Base-by-base conservation (phyloP, 2,888 invertebrate species). In the Athalia cordata region DNA sequence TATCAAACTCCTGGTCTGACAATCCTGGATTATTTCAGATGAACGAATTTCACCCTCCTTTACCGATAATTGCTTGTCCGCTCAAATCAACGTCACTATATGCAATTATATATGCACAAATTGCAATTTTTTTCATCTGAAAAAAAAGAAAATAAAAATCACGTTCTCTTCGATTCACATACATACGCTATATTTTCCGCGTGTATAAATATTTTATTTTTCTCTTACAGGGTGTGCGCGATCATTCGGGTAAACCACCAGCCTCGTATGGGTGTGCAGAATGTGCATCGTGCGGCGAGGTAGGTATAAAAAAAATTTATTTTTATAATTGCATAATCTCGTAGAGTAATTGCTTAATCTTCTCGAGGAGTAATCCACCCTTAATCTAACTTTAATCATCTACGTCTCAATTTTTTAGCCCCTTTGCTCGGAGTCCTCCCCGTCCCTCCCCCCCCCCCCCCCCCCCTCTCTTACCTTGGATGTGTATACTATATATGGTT, bases 21-120 rank as follows among this genome's bases (percentile, higher is more conserved):
- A 80, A 79, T 80, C 77, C 75, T 74, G 79, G 79, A 84, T 84
- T 82, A 83, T 82, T 83, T 80, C 81, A 80, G 78, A 61, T 81
- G 82, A 80, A 79, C 75, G 76, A 75, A 74, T 57, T 50, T 45
- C 29, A 59, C 72, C 59, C 72, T 72, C 59, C 13, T 11, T 15
- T 59, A 43, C 45, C 13, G 57, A 47, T 43, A 4, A n/a, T 59
- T 59, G 45, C 59, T 59, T 59, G 43, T 45, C 72, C 45, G 3
- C 55, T 55, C 68, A 29, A n/a, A 68, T 43, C 68, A 55, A 50
- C 68, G 55, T 68, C 68, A 55, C 68, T 68, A 66, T 59, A 52
- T 52, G 3, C 11, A 11, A 7, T 52, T 52, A 52, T 52, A 52
- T 1, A 9, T 11, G 47, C 66, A 13, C 66, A 15, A 66, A 15